Evolutionary conservation across 92 coral and sea anemone species (phyloP), one percentile per base, ranked within the genome.

Genomic region (Umimayanthus kanabou): DNA sequence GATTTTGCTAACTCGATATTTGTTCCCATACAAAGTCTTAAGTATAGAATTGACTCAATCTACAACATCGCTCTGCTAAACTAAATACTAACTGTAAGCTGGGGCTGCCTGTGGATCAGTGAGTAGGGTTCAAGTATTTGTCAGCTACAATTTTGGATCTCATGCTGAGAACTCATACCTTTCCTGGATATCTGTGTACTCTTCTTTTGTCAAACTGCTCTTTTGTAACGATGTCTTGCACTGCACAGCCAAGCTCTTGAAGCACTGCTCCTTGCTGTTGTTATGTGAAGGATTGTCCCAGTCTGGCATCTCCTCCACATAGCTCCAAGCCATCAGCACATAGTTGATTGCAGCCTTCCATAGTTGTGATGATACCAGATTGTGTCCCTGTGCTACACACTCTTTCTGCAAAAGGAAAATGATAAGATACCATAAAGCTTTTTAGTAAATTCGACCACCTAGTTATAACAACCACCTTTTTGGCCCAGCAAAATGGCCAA

Each of bases 251-350:
- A 94, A 65, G 13, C 90, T 73, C 74, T 90, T 91, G 79, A 90
- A 94, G 90, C 98, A 91, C 58, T 88, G 91, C 55, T 88, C 87
- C 50, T 94, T 94, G 82, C 98, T 93, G 58, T 85, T 85, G 88
- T 94, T 94, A 74, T 94, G 98, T 0, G 94, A 87, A 23, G 98
- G 95, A 53, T 87, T 94, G 65, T 94, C 98, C 98, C 98, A 94
- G 85, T 90, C 83, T 0, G 98, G 98, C 91, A 94, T 86, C 40
- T 92, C 92, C 74, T 85, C 90, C 70, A 94, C 94, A 79, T 89
- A 89, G 4, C 84, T 64, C 94, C 98, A 94, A 11, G 95, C 98
- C 94, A 89, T 91, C 9, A 94, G 80, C 7, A 91, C 95, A 82
- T 94, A 94, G 67, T 89, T 84, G 26, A 93, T 75, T 5, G 92